Evolutionary conservation across 2,888 invertebrate species (phyloP), one percentile per base, ranked within the genome.

Genomic region (Apamea monoglypha): DNA sequence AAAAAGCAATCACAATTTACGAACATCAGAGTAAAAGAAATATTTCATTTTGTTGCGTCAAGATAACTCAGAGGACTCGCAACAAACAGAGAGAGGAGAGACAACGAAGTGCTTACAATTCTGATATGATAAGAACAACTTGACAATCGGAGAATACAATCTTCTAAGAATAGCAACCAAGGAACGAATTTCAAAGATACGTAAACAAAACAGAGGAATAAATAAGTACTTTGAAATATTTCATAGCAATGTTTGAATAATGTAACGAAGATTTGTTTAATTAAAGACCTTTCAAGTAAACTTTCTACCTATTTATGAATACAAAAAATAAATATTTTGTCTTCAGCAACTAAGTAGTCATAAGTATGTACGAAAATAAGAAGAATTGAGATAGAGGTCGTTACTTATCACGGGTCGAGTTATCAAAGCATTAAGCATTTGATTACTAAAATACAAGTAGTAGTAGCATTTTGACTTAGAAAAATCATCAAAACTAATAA

Each of bases 121-220:
- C 74, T 81, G 85, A 81, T 82, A 78, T 82, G 88, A 89, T 89
- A 89, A 89, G 80, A 83, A 74, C 74, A 78, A 80, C 88, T 84
- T 84, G 85, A 89, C 85, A 89, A 89, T 87, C 84, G 50, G 68
- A 76, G 82, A 86, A 87, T 74, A 82, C 77, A 83, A 83, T 88
- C 83, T 89, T 76, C 64, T 71, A 74, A 78, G 82, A 78, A 79
- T 66, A 75, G 79, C 72, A 66, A 53, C 71, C 72, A 64, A 66
- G 72, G 63, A 71, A 76, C 64, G 77, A 80, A 81, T 69, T 79
- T 25, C 63, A 71, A 79, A 70, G 61, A 72, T n/a, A 67, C 61
- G 50, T 29, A 56, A 66, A 76, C 68, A 75, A 70, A 59, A 81
- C 75, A 74, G 21, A 32, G 36, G 75, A 76, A 86, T 69, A 80